Percentiles rank a stretch among this genome's conserved stretches.
These are phyloP conservation scores for Oenanthe melanoleuca DNA, from an alignment of 2,113 vertebrate species.

Conservation along the genomic window DNA sequence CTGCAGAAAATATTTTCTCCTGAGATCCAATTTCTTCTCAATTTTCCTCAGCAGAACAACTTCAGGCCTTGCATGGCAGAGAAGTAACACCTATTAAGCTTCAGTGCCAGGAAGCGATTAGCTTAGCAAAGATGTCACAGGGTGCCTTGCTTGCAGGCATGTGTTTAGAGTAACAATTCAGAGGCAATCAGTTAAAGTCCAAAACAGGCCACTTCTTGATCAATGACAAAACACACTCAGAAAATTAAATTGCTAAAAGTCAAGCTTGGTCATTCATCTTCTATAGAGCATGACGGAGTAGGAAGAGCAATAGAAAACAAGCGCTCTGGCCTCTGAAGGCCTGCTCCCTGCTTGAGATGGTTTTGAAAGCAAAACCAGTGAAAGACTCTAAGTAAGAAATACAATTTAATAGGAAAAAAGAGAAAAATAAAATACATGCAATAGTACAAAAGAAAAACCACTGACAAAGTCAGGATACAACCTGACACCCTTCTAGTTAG, in stretches of 20 bases:
- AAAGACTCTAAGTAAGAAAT: too few species aligned
- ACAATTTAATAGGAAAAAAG: too few species aligned
- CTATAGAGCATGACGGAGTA: background rate
- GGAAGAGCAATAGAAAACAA: background rate
- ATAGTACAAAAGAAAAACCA: too few species aligned
- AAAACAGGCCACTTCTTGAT: background rate
- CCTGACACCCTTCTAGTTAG: too few species aligned
- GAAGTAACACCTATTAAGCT: background rate
- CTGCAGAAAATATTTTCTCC: background rate
- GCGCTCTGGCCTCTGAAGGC: background rate
- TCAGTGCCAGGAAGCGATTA: background rate
- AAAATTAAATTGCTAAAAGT: conserved; percentile 29
- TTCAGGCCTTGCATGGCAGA: background rate
- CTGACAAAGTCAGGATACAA: too few species aligned
- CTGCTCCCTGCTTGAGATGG: background rate
- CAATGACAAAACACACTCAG: background rate
- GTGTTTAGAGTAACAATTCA: background rate
- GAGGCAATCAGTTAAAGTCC: background rate
- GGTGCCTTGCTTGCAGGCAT: background rate
- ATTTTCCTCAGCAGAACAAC: background rate
- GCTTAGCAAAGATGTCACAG: conserved; percentile 1
- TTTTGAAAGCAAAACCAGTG: too few species aligned
- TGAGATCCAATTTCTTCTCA: background rate
- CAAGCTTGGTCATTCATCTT: background rate
- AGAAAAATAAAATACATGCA: too few species aligned